Conservation (phyloP, 2,797 vertebrate species). For the Pogoniulus pusillus region DNA sequence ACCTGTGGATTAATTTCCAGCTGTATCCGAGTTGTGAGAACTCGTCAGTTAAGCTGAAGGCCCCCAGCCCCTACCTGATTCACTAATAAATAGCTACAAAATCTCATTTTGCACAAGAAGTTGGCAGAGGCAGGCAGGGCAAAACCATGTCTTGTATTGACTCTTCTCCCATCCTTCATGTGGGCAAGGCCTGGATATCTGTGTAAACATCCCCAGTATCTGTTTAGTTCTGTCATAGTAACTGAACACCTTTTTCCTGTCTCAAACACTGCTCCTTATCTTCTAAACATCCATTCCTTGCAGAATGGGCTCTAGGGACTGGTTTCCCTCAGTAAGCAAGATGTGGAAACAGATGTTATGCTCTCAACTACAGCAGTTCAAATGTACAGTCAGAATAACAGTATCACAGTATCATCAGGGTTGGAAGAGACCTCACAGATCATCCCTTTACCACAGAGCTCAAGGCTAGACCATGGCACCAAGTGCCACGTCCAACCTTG, state of each 20-base stretch:
- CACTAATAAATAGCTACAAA: not conserved
- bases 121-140: not conserved
- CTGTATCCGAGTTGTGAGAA: not conserved
- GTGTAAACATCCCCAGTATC: not conserved
- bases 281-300: not conserved
- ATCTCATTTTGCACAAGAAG: not conserved
- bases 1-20: not conserved
- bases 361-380: not conserved
- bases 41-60: not conserved
- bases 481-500: too few relatives aligned
- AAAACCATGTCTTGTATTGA: accelerated
- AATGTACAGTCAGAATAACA: not conserved
- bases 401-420: too few relatives aligned
- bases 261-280: not conserved
- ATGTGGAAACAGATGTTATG: not conserved
- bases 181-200: accelerated
- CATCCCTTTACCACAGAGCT: too few relatives aligned
- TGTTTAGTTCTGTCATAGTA: not conserved
- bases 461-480: too few relatives aligned
- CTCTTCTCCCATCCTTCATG: not conserved
- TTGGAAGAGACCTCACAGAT: too few relatives aligned
- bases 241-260: not conserved
- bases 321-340: not conserved
- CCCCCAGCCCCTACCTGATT: accelerated
- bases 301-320: not conserved